These are phyloP conservation scores for Leucoma salicis DNA, from an alignment of 2,888 invertebrate species.

Conservation along the genomic window DNA sequence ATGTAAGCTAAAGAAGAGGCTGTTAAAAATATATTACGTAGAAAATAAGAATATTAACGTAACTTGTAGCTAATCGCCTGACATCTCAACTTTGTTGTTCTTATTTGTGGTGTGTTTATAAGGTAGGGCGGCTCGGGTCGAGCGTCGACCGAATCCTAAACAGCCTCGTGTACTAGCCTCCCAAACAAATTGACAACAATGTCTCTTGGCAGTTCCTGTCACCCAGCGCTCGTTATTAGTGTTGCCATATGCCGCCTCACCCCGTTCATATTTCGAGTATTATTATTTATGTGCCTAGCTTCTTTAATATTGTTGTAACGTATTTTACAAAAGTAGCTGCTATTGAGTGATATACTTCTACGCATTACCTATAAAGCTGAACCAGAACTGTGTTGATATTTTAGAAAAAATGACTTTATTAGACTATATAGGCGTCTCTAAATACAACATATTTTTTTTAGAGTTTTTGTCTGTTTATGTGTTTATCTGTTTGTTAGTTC, in stretches of 20 bases:
- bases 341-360: no score
- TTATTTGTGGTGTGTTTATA: constrained; percentile 73
- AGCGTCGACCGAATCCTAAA: constrained; percentile 68
- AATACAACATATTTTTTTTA: no score
- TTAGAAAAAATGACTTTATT: no score
- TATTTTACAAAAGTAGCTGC: no score
- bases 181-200: constrained; percentile 77
- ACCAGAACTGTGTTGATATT: no score
- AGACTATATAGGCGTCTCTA: no score
- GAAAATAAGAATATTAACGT: constrained; percentile 58
- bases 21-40: constrained; percentile 50
- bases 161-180: constrained; percentile 52
- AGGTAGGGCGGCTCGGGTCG: constrained; percentile 54
- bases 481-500: no score
- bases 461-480: no score
- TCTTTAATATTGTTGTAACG: no score
- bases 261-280: constrained; percentile 29
- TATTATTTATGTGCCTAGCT: constrained; percentile 36
- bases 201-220: constrained; percentile 72
- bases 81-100: constrained; percentile 76
- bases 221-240: constrained; percentile 62
- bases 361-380: no score
- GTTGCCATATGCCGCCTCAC: constrained; percentile 28
- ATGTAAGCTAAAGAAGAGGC: constrained; percentile 11
- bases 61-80: constrained; percentile 68